Conservation (phyloP, 2,888 invertebrate genomes). For the Alentia gelatinosa region DNA sequence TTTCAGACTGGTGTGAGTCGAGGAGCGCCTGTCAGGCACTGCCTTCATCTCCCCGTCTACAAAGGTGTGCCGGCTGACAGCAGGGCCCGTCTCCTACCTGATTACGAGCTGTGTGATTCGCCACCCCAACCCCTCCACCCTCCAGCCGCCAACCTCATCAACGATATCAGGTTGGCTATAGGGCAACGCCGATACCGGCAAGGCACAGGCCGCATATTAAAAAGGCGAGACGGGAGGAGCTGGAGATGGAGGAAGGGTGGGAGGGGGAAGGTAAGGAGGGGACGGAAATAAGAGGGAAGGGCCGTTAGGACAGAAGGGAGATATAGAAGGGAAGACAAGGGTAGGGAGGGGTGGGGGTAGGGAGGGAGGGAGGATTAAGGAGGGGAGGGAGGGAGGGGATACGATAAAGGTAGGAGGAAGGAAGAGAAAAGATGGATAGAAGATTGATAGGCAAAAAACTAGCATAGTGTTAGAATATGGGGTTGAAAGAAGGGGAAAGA, state of each 20-base stretch:
- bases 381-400: neutral
- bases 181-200: neutral
- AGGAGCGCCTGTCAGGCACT: neutral
- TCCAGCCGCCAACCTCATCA: neutral
- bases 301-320: no score
- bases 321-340: conserved; percentile 85
- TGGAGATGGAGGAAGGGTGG: neutral
- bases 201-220: neutral
- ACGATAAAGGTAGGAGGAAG: neutral
- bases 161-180: neutral
- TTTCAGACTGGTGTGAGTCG: neutral
- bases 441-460: neutral
- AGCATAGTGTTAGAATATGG: neutral
- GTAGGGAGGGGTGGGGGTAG: neutral
- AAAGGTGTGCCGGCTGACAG: neutral
- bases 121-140: neutral
- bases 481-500: no score
- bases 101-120: neutral
- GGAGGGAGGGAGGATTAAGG: neutral
- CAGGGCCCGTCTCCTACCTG: neutral
- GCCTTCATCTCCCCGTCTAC: neutral
- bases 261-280: neutral
- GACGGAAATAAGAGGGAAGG: neutral
- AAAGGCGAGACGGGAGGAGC: neutral
- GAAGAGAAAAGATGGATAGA: neutral